Evolutionary conservation across 2,113 vertebrate genomes (phyloP), one percentile per base, ranked within the genome.

Genomic region (Oxyura jamaicensis): DNA sequence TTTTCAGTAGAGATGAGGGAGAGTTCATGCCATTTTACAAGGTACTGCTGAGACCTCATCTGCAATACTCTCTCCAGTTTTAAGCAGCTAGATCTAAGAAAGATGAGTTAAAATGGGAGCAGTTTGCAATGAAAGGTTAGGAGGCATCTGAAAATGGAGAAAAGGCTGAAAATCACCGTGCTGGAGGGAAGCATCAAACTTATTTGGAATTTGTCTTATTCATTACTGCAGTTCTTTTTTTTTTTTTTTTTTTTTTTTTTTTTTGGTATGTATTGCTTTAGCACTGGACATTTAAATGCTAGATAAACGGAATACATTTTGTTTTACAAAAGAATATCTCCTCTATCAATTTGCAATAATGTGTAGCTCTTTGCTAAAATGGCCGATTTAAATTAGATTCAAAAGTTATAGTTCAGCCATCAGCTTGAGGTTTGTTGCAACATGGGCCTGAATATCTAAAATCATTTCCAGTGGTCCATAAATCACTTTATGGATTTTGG

Each of bases 381-480:
- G 60, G 44, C 72, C 72, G 71, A 56, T 93, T 96, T 86, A 90
- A 96, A 96, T 91, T 95, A 83, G 62, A 90, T 95, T 96, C 69
- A 39, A 42, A 83, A 92, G 66, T 82, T 86, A 68, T 67, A 91
- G 41, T 91, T 94, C 39, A 87, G 66, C 29, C 62, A 92, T 86
- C 82, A 91, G 18, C 85, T 88, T 53, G 25, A 73, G 83, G 83
- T 86, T 92, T 84, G 53, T 75, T 86, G 69, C 50, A 95, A 91
- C 31, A 58, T 17, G 52, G 60, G 31, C 39, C 56, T 92, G 77
- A 92, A 83, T 75, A 81, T 42, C 41, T 86, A 81, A 91, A 96
- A 86, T 84, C 1, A 88, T 88, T 93, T 84, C 56, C 79, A 91
- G 52, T 31, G 35, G 56, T 79, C 58, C 58, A 74, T 92, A 95